Evolutionary conservation across 2,113 vertebrate species (phyloP).

Genomic region (Apodemus sylvaticus): DNA sequence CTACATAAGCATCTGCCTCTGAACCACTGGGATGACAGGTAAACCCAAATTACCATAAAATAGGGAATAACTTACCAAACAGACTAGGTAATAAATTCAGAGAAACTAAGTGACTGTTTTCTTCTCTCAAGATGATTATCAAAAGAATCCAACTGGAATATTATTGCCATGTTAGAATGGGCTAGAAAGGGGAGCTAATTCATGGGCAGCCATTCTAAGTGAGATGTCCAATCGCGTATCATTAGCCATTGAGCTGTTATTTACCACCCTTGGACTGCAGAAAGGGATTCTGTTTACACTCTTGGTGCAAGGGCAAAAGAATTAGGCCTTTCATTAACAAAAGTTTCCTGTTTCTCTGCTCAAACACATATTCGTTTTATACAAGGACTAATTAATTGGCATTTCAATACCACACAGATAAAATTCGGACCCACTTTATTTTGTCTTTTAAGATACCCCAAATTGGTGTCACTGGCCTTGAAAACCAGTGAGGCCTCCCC

Average conservation of each 20-base stretch:
- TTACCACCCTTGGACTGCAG: background rate
- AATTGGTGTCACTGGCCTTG: background rate
- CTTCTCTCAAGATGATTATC: background rate
- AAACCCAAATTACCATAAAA: no score
- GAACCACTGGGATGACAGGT: background rate
- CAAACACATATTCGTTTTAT: background rate
- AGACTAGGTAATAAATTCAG: background rate
- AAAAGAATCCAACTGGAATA: background rate
- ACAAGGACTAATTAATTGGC: background rate
- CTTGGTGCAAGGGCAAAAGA: background rate
- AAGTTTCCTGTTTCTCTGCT: background rate
- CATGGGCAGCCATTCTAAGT: background rate
- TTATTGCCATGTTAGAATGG: background rate
- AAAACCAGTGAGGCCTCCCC: background rate
- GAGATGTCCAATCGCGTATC: background rate
- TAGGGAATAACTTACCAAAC: background rate
- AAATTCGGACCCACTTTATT: background rate
- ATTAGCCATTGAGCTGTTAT: background rate
- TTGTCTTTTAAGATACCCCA: background rate
- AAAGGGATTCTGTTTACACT: background rate
- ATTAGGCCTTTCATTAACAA: background rate
- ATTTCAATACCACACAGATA: background rate
- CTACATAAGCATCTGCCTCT: background rate
- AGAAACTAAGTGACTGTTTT: background rate
- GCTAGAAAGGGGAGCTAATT: background rate